Evolutionary conservation across 2,113 vertebrate genomes (phyloP), one percentile per base, ranked within the genome.

Genomic region (Eptesicus fuscus): DNA sequence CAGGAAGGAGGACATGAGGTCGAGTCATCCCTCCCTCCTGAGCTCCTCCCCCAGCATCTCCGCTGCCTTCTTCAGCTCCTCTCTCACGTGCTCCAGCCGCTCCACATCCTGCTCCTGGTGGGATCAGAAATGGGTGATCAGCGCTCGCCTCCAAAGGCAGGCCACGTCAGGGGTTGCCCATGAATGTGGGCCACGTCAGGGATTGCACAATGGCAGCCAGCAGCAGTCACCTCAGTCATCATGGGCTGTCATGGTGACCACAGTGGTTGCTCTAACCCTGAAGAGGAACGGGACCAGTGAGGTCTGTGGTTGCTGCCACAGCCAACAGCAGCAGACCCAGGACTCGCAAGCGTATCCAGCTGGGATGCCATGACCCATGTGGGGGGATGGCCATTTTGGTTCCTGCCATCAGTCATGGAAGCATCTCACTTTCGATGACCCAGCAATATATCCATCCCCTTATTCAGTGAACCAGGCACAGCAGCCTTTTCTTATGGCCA

Each of bases 61-160:
- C 0, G 98, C 98, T 0, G 98, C 99, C 96, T 97, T 98, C 78
- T 98, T 98, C 91, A 99, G 93, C 96, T 99, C 98, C 0, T 97
- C 96, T 93, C 99, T 98, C 18, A 99, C 97, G 93, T 98, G 98
- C 93, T 98, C 95, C 91, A 99, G 98, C 97, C 86, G 98, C 97
- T 98, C 97, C 77, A 40, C 9, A 1, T 94, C 82, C 0, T 78
- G 79, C 7, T 93, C 97, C 98, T 98, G 79, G 16, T 7, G 30
- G 47, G 53, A 37, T 49, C 51, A 67, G 88, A 93, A 25, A 35
- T 0, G 14, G 25, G 10, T 2, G 20, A 16, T 95, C 12, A 78
- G 70, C 11, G 49, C 74, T 82, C n/a, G 30, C 65, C 53, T 73
- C 37, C 37, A 32, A 17, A 23, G 40, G 69, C 67, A 10, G 56